Evolutionary conservation across 2,888 invertebrate species (phyloP).

Genomic region (Creontiades dilutus): DNA sequence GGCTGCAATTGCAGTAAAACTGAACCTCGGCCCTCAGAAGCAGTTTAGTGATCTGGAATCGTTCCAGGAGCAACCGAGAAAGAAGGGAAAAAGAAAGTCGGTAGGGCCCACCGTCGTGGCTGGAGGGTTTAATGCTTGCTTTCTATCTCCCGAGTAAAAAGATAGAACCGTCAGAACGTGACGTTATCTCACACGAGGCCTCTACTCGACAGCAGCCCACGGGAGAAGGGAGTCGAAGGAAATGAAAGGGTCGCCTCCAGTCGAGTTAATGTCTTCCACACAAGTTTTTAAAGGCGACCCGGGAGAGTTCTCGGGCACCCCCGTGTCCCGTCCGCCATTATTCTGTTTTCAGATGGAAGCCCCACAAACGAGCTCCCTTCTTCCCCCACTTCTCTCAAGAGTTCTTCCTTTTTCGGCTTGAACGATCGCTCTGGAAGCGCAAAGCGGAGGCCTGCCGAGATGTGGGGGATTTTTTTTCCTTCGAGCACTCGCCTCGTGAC

Average conservation of each 20-base stretch:
- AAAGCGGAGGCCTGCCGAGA: neutral
- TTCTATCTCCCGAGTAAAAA: slow-evolving; percentile 40
- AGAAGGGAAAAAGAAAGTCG: slow-evolving; percentile 24
- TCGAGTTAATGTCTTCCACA: slow-evolving; percentile 31
- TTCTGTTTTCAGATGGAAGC: slow-evolving; percentile 28
- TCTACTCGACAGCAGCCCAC: neutral
- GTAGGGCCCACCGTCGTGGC: slow-evolving; percentile 15
- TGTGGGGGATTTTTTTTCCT: neutral
- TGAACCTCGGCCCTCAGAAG: neutral
- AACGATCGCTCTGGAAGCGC: neutral
- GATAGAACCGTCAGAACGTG: slow-evolving; percentile 36
- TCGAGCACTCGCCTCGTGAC: neutral
- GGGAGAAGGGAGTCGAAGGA: neutral
- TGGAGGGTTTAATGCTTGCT: slow-evolving; percentile 25
- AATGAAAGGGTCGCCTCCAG: neutral
- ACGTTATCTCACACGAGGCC: slow-evolving; percentile 42
- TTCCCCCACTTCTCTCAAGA: neutral
- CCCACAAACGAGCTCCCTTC: neutral
- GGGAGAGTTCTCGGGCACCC: slow-evolving; percentile 1
- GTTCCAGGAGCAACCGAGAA: neutral
- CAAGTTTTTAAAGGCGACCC: slow-evolving; percentile 42
- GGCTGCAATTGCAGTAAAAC: slow-evolving; percentile 18
- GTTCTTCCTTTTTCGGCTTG: slow-evolving; percentile 36
- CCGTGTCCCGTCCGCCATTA: slow-evolving; percentile 25
- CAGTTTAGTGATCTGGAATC: slow-evolving; percentile 34